These are phyloP conservation scores for Meloidogyne hapla DNA, from an alignment of 1,140 invertebrate genomes.

Conservation along the genomic window DNA sequence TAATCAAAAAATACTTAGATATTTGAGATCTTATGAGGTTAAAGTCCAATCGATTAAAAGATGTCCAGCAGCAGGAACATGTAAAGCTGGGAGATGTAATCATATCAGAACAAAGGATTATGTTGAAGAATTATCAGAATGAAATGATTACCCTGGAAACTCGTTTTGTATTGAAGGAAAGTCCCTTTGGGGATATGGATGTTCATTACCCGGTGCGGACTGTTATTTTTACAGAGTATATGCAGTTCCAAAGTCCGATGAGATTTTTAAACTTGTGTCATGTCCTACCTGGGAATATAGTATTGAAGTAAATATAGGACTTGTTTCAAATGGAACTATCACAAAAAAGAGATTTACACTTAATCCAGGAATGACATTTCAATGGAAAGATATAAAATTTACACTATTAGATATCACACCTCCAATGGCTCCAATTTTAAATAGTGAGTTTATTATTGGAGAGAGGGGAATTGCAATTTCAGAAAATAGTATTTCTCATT, in stretches of 20 bases:
- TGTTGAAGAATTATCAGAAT: neutral
- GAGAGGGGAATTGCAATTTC: no score
- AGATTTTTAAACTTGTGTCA: neutral
- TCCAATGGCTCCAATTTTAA: no score
- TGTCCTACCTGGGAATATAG: conserved; percentile 3
- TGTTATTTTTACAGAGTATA: conserved; percentile 5
- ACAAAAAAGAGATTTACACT: no score
- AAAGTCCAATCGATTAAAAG: no score
- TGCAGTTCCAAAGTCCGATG: neutral
- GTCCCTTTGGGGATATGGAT: conserved; percentile 1
- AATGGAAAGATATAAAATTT: no score
- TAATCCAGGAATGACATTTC: no score
- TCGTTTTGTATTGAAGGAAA: conserved; percentile 10
- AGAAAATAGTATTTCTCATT: no score
- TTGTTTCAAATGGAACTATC: neutral
- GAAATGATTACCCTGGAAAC: neutral
- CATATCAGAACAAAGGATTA: neutral
- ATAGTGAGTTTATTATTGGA: no score
- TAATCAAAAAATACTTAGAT: no score
- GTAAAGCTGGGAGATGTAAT: neutral
- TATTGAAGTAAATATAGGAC: neutral
- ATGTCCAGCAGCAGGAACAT: neutral
- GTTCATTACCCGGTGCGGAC: neutral
- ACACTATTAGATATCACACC: no score
- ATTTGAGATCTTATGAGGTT: no score